A percentile compares a stretch with the other conserved stretches of the same genome.
These are phyloP conservation scores for Hofmannophila pseudospretella DNA, from an alignment of 2,888 invertebrate species.

Conservation along the genomic window DNA sequence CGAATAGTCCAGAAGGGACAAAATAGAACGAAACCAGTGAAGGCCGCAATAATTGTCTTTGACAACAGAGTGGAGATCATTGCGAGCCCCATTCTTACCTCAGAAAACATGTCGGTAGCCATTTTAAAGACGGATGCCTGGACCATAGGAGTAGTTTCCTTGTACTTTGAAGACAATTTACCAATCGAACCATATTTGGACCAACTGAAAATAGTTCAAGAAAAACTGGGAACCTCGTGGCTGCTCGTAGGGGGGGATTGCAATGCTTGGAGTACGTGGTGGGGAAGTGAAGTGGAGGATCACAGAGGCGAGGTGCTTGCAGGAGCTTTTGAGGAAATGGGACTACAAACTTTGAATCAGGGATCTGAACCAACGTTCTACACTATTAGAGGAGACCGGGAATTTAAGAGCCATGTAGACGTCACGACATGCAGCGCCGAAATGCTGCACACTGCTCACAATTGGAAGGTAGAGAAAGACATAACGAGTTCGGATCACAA, in stretches of 20 bases:
- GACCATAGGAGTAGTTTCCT: constrained; percentile 1
- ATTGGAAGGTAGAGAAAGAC: constrained; percentile 9
- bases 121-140: not conserved
- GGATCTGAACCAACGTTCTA: constrained; percentile 11
- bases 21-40: not conserved
- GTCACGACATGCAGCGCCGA: constrained; percentile 8
- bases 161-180: constrained; percentile 7
- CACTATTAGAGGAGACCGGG: constrained; percentile 8
- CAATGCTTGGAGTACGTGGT: constrained; percentile 19
- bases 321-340: constrained; percentile 8
- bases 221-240: constrained; percentile 2
- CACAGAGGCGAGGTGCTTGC: constrained; percentile 10
- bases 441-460: constrained; percentile 1
- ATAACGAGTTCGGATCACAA: constrained; percentile 11
- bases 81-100: not conserved
- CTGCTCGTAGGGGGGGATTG: constrained; percentile 19
- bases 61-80: not conserved
- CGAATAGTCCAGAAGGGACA: not conserved
- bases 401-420: constrained; percentile 13
- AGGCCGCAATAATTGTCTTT: constrained; percentile 7
- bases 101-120: constrained; percentile 4
- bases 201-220: not conserved
- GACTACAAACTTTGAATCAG: constrained; percentile 9
- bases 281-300: constrained; percentile 15
- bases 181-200: constrained; percentile 9